phyloP scores from a whole-genome alignment of 2,113 vertebrate species.

The Neopipo cinnamomea region DNA sequence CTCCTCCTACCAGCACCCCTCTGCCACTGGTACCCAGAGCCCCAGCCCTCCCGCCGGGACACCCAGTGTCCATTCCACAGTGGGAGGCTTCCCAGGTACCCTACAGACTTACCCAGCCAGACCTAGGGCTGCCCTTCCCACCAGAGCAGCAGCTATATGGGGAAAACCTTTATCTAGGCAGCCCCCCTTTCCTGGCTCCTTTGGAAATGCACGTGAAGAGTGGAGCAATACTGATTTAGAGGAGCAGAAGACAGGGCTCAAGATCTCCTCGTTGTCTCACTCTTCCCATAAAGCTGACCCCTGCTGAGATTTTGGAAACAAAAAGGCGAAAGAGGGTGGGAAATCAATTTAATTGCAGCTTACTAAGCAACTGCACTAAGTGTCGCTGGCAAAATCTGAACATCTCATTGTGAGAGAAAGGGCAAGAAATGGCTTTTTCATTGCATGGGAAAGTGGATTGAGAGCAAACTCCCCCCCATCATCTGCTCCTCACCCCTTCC shows the following conservation, averaged over 20 bases:
- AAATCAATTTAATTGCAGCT: constrained; percentile 68
- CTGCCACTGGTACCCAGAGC: neutral
- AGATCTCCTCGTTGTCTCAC: neutral
- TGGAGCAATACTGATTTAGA: neutral
- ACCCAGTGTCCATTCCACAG: neutral
- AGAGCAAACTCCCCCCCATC: neutral
- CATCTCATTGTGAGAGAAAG: neutral
- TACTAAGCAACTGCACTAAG: constrained; percentile 63
- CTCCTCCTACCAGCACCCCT: neutral
- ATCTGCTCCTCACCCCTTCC: constrained; percentile 17
- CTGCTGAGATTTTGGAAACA: constrained; percentile 46
- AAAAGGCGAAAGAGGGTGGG: constrained; percentile 13
- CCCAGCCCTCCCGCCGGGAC: neutral
- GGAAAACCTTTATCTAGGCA: neutral
- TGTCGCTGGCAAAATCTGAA: constrained; percentile 35
- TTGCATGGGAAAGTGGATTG: neutral
- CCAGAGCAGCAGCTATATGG: neutral
- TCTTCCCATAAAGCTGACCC: constrained; percentile 8
- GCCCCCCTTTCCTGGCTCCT: neutral
- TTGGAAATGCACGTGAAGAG: neutral
- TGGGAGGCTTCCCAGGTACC: rapidly evolving
- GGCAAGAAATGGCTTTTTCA: constrained; percentile 4
- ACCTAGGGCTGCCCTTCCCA: neutral
- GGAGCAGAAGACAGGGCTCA: neutral
- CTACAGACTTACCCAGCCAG: neutral